Conservation (phyloP, 1,140 invertebrate species). For the Meloidogyne exigua region DNA sequence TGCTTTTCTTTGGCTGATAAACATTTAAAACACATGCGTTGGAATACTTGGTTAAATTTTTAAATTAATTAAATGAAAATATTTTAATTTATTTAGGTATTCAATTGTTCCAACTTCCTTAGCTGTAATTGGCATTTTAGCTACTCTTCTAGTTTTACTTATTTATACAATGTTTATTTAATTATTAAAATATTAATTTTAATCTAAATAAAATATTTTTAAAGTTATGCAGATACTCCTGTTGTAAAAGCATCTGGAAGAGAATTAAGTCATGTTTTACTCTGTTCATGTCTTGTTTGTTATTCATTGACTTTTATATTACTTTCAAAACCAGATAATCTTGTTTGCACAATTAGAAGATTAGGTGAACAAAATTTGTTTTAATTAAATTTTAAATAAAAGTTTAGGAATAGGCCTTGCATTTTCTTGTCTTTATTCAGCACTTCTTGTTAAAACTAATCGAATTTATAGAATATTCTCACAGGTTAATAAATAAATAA, state of each 20-base stretch:
- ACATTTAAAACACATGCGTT: conserved; percentile 69
- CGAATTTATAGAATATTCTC: conserved; percentile 75
- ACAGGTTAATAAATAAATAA: conserved; percentile 44
- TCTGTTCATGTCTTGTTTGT: conserved; percentile 70
- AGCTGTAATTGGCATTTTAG: conserved; percentile 68
- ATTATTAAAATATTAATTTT: neutral
- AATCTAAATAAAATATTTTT: neutral
- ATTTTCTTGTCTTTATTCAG: conserved; percentile 74
- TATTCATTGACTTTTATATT: conserved; percentile 72
- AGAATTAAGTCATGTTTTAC: conserved; percentile 77
- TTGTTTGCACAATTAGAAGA: conserved; percentile 71
- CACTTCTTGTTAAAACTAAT: conserved; percentile 77
- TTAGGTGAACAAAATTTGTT: conserved; percentile 65
- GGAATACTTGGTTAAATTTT: conserved; percentile 66
- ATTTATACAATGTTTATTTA: conserved; percentile 63
- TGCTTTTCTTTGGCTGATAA: conserved; percentile 65
- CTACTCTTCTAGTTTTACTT: conserved; percentile 67
- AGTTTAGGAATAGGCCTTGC: conserved; percentile 70
- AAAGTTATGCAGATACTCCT: conserved; percentile 73
- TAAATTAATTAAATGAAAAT: neutral
- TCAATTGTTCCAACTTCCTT: conserved; percentile 69
- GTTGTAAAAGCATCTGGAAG: conserved; percentile 78
- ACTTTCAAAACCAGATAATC: conserved; percentile 69
- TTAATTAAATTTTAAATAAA: neutral
- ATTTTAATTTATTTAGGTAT: neutral